These are phyloP conservation scores for Rana temporaria DNA, from an alignment of 2,113 vertebrate genomes.

Conservation along the genomic window DNA sequence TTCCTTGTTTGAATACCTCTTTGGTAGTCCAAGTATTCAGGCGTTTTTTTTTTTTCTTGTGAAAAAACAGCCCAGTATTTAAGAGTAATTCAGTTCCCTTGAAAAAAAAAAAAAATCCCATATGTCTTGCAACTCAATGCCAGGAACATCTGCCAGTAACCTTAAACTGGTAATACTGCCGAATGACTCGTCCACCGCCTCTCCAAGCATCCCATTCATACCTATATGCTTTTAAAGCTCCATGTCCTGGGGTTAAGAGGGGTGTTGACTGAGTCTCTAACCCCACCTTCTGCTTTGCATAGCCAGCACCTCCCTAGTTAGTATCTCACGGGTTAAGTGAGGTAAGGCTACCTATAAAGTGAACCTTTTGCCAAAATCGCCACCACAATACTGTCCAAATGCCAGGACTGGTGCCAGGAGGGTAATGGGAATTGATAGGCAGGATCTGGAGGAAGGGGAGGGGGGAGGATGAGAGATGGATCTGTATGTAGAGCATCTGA, in stretches of 20 bases:
- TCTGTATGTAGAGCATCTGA: conserved; percentile 47
- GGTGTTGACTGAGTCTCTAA: conserved; percentile 31
- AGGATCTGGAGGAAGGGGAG: not conserved
- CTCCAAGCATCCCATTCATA: conserved; percentile 46
- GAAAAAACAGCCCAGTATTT: conserved; percentile 21
- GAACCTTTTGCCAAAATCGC: conserved; percentile 22
- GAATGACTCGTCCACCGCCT: not conserved
- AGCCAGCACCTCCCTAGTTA: conserved; percentile 12
- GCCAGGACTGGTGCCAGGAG: conserved; percentile 19
- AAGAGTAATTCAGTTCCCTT: conserved; percentile 27
- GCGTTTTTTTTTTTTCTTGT: not conserved
- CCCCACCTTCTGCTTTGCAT: conserved; percentile 45
- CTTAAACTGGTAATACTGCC: conserved; percentile 29
- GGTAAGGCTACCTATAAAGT: conserved; percentile 43
- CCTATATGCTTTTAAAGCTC: conserved; percentile 12
- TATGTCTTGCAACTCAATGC: conserved; percentile 44
- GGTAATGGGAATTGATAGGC: conserved; percentile 30
- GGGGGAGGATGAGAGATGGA: not conserved
- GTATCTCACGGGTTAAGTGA: conserved; percentile 53
- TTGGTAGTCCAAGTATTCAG: not conserved
- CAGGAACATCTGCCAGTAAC: conserved; percentile 51
- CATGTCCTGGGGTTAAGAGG: conserved; percentile 38
- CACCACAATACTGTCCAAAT: conserved; percentile 15
- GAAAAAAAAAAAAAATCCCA: conserved; percentile 15
- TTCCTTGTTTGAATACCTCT: too few species aligned